These are phyloP conservation scores for Yasuhikotakia modesta DNA, from an alignment of 2,797 vertebrate genomes.

Conservation along the genomic window DNA sequence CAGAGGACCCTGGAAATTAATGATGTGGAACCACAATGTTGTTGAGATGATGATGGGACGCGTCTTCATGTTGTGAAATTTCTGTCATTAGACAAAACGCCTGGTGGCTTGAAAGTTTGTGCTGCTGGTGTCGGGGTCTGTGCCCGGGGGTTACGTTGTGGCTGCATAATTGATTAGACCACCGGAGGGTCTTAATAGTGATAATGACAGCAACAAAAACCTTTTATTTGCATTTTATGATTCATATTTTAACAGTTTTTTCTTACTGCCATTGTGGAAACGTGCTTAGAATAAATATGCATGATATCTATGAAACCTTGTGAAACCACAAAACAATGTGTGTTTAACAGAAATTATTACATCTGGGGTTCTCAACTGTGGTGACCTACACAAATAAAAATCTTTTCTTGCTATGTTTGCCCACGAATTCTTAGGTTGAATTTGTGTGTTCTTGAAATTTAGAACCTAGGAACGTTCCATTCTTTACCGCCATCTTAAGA, in stretches of 20 bases:
- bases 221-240: constrained; percentile 67
- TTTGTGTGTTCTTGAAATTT: too few relatives aligned
- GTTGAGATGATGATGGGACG: constrained; percentile 79
- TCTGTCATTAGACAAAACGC: constrained; percentile 80
- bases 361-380: too few relatives aligned
- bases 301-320: constrained; percentile 24
- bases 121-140: constrained; percentile 69
- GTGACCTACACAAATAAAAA: too few relatives aligned
- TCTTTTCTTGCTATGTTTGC: too few relatives aligned
- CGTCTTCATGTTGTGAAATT: constrained; percentile 76
- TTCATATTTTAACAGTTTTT: constrained; percentile 48
- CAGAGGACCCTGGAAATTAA: constrained; percentile 84
- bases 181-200: constrained; percentile 66
- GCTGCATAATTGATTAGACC: constrained; percentile 76
- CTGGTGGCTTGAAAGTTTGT: constrained; percentile 75
- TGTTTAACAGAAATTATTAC: too few relatives aligned
- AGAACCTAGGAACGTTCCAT: too few relatives aligned
- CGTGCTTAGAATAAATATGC: constrained; percentile 45
- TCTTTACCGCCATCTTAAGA: too few relatives aligned
- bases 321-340: too few relatives aligned
- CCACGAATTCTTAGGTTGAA: too few relatives aligned
- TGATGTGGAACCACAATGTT: constrained; percentile 80
- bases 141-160: constrained; percentile 72
- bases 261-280: constrained; percentile 38
- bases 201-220: constrained; percentile 57